Evolutionary conservation across 2,113 vertebrate species (phyloP), one percentile per base, ranked within the genome.

Genomic region (Trichomycterus rosablanca): DNA sequence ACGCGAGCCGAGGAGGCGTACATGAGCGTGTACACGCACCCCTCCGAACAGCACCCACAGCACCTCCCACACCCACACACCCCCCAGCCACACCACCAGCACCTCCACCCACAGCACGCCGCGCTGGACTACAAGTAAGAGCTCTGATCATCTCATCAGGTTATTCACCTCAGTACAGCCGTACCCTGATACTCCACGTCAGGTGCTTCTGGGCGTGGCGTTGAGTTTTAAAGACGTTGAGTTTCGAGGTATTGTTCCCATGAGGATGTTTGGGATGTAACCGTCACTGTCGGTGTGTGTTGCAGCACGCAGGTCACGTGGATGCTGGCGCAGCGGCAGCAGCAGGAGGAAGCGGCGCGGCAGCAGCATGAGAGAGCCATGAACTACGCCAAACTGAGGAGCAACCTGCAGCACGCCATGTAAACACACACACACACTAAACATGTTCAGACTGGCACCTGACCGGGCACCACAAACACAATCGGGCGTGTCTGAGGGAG

Each of bases 241-340:
- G n/a, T n/a, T n/a, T n/a, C n/a, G n/a, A n/a, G n/a, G n/a, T n/a
- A n/a, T n/a, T n/a, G n/a, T n/a, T n/a, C n/a, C n/a, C n/a, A n/a
- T n/a, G n/a, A n/a, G n/a, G n/a, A n/a, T n/a, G n/a, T n/a, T n/a
- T n/a, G n/a, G n/a, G n/a, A n/a, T n/a, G n/a, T n/a, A n/a, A n/a
- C n/a, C n/a, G n/a, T n/a, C n/a, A n/a, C n/a, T 86, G 62, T 89
- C 92, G 70, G 91, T 73, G 44, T 59, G 54, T 73, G 65, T 4
- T 76, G n/a, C 80, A 98, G 94, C 87, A 93, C 94, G 80, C 96
- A 98, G 89, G 95, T 97, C 87, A 97, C 95, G 86, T 98, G 96
- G 95, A 97, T 98, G 94, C 86, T 98, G 82, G 93, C 96, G 76
- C 96, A 98, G 86, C 93, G 96, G 82, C 96, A 98, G 73, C 95